Percentiles rank a stretch among this genome's conserved stretches.
Conservation (phyloP, 2,113 vertebrate genomes). For the Erythrocercus mccallii region DNA sequence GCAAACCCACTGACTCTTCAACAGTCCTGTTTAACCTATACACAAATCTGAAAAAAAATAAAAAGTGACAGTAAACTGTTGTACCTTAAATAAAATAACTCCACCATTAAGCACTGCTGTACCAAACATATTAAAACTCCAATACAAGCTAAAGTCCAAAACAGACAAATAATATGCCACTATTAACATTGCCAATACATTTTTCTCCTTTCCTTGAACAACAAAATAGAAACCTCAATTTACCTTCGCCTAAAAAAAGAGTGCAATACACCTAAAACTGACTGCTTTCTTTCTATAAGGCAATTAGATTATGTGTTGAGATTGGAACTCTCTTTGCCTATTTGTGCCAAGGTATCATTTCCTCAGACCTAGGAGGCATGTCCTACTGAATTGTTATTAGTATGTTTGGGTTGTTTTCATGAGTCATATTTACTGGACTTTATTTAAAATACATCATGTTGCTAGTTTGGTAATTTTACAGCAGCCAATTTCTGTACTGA, state of each 20-base stretch:
- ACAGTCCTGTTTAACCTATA: neutral
- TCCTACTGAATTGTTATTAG: neutral
- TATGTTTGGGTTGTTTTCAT: neutral
- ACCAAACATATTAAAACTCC: neutral
- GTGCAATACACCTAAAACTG: neutral
- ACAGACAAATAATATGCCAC: neutral
- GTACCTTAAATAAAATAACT: neutral
- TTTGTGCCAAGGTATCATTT: neutral
- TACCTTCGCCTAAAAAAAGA: neutral
- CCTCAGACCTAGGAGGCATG: neutral
- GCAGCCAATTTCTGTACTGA: neutral
- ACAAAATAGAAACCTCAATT: neutral
- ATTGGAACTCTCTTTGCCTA: neutral
- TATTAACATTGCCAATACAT: neutral
- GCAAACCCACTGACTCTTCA: neutral
- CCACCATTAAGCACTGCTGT: accelerated
- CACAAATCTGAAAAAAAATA: neutral
- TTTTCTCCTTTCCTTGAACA: neutral
- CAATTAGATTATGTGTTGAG: neutral
- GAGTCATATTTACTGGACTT: neutral
- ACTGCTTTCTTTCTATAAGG: neutral
- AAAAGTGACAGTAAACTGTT: no score
- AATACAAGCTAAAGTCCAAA: neutral
- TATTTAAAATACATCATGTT: neutral
- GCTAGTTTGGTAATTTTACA: neutral